Conservation (phyloP, 1,140 invertebrate genomes). For the Macrobrachium rosenbergii region DNA sequence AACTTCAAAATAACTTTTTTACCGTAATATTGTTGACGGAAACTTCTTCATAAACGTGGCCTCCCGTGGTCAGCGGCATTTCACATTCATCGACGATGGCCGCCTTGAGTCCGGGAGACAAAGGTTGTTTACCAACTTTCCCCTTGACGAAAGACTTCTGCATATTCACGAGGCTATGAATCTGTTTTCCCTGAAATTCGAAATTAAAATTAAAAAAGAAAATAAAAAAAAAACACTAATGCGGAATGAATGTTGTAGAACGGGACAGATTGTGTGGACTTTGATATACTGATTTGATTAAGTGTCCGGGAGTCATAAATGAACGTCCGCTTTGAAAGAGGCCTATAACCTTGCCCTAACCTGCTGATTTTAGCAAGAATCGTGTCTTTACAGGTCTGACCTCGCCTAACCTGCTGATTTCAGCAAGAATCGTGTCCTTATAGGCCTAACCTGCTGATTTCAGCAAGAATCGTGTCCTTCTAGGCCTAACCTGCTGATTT, state of each 20-base stretch:
- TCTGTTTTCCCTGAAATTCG: slow-evolving; percentile 6
- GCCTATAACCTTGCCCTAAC: too few relatives aligned
- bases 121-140: not conserved
- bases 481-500: not conserved
- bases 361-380: too few relatives aligned
- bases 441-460: too few relatives aligned
- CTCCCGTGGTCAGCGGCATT: not conserved
- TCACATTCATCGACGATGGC: not conserved
- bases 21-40: not conserved
- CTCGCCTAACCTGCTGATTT: not conserved
- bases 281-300: too few relatives aligned
- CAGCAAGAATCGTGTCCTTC: too few relatives aligned
- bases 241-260: not conserved
- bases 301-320: too few relatives aligned
- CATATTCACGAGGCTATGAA: slow-evolving; percentile 1
- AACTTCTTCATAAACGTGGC: slow-evolving; percentile 17
- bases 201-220: not conserved
- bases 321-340: too few relatives aligned
- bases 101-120: not conserved
- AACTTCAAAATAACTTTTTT: not conserved
- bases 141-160: not conserved
- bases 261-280: too few relatives aligned
- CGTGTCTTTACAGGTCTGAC: too few relatives aligned
- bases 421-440: not conserved
- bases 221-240: too few relatives aligned